Conservation (phyloP, 2,113 vertebrate genomes). For the Bombycilla garrulus region DNA sequence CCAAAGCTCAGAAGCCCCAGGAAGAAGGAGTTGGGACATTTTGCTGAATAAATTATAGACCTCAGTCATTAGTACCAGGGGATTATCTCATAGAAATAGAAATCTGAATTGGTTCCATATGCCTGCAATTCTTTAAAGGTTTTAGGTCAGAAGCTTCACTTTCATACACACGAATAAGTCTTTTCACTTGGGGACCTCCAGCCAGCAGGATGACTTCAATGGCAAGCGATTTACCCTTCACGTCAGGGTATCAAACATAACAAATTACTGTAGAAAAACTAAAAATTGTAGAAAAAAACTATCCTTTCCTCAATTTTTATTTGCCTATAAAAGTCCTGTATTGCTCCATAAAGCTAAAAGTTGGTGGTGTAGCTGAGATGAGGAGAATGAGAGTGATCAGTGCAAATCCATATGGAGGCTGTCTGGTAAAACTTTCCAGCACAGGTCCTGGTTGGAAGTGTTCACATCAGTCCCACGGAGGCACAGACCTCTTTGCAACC, state of each 20-base stretch:
- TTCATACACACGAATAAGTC: not conserved
- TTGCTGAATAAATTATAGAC: constrained; percentile 1
- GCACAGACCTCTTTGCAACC: not conserved
- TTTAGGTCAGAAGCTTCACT: not conserved
- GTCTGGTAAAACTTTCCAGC: not conserved
- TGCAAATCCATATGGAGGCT: not conserved
- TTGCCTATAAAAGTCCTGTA: not conserved
- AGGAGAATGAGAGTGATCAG: not conserved
- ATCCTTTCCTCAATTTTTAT: not conserved
- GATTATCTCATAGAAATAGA: not conserved
- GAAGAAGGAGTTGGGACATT: not conserved
- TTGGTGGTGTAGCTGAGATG: not conserved
- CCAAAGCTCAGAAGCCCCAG: not conserved
- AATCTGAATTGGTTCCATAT: not conserved
- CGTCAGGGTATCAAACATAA: not conserved
- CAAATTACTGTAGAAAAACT: not conserved
- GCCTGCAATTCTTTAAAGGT: not conserved
- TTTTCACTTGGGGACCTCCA: not conserved
- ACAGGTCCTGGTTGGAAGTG: not conserved
- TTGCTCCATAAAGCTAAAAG: not conserved
- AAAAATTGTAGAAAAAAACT: not conserved
- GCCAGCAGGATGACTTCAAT: not conserved
- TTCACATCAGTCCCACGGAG: accelerated
- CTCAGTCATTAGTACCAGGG: not conserved
- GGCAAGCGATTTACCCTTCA: not conserved